Conservation (phyloP, 2,113 vertebrate species). For the Alligator sinensis region DNA sequence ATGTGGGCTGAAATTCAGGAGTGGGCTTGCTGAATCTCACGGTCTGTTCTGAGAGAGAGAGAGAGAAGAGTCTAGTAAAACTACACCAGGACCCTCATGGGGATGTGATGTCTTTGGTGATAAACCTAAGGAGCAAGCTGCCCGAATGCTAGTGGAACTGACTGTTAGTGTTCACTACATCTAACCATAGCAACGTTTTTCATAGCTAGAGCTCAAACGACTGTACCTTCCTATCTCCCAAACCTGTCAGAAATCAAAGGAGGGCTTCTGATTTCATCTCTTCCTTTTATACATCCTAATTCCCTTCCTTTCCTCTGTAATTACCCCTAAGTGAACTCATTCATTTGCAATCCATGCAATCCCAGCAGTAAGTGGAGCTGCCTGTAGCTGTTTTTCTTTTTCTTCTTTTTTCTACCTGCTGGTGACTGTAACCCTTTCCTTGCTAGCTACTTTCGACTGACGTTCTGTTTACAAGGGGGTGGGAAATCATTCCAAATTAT, state of each 20-base stretch:
- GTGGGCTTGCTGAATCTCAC: background rate
- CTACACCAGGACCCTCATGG: background rate
- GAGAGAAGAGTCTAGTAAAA: background rate
- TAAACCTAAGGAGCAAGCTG: background rate
- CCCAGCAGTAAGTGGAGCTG: background rate
- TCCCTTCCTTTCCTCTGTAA: background rate
- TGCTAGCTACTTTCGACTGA: background rate
- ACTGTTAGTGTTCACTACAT: too few species aligned
- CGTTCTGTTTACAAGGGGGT: background rate
- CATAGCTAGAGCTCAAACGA: background rate
- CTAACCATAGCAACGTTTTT: background rate
- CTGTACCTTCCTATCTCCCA: background rate
- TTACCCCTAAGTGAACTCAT: background rate
- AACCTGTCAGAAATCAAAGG: background rate
- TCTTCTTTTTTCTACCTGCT: too few species aligned
- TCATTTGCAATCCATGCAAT: background rate
- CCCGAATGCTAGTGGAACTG: too few species aligned
- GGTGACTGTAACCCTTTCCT: background rate
- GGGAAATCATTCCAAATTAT: background rate
- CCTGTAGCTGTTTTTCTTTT: background rate
- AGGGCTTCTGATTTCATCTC: background rate
- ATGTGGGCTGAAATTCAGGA: accelerated
- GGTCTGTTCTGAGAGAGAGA: accelerated
- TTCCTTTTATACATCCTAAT: background rate
- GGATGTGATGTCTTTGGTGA: too few species aligned